Evolutionary conservation across 2,113 vertebrate genomes (phyloP).

Genomic region (Manacus vitellinus): DNA sequence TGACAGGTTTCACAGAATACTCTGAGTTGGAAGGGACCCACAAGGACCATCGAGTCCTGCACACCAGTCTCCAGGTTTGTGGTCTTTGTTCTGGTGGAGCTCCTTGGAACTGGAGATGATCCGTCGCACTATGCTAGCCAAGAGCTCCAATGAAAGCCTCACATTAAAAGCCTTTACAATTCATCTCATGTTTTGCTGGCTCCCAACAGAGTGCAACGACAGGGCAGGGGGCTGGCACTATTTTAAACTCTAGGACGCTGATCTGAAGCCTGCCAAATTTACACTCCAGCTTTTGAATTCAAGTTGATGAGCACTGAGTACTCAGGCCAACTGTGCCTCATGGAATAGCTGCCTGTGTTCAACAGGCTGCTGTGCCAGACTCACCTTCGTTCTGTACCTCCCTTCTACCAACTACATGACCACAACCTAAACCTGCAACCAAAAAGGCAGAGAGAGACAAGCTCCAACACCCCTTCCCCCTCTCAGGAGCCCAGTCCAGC

Average conservation of each 20-base stretch:
- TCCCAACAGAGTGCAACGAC: not conserved
- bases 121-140: not conserved
- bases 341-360: not conserved
- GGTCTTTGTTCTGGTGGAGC: not conserved
- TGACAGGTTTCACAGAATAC: not conserved
- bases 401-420: not conserved
- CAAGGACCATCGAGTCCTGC: not conserved
- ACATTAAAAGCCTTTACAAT: not conserved
- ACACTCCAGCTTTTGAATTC: constrained; percentile 17
- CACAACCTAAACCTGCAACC: not conserved
- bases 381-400: not conserved
- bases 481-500: not conserved
- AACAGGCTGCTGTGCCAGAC: not conserved
- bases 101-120: not conserved
- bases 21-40: not conserved
- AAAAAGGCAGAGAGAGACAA: not conserved
- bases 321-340: not conserved
- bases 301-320: not conserved
- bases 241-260: not conserved
- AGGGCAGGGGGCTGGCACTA: not conserved
- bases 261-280: not conserved
- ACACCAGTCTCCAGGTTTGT: not conserved
- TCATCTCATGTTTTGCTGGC: not conserved
- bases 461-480: not conserved
- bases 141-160: not conserved